These are phyloP conservation scores for Numida meleagris DNA, from an alignment of 2,113 vertebrate species.

Conservation along the genomic window DNA sequence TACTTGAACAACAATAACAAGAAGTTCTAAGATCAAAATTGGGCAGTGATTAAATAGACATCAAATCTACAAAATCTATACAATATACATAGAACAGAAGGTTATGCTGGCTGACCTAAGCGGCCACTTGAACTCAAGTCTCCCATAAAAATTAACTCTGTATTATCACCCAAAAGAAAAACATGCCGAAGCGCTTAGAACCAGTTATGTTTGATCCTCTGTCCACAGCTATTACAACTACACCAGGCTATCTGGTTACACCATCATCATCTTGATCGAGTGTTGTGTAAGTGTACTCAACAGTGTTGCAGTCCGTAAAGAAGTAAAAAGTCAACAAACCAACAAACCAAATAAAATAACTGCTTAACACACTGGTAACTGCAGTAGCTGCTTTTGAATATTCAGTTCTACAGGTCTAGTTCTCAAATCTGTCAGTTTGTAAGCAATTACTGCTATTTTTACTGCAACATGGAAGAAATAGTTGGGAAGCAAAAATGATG, in stretches of 20 bases:
- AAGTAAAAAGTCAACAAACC: not conserved
- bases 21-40: conserved; percentile 43
- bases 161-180: not conserved
- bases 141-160: conserved; percentile 8
- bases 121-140: not conserved
- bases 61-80: conserved; percentile 27
- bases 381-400: not conserved
- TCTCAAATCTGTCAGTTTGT: not conserved
- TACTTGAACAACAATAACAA: conserved; percentile 42
- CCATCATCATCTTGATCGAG: not conserved
- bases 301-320: not conserved
- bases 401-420: not conserved
- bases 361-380: not conserved
- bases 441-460: not conserved
- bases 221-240: conserved; percentile 25
- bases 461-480: not conserved
- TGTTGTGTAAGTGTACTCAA: conserved; percentile 1
- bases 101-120: not conserved
- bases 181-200: not conserved
- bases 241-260: conserved; percentile 24
- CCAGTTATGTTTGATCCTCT: conserved; percentile 22
- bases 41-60: conserved; percentile 37
- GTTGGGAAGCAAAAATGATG: not conserved
- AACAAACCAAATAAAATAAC: not conserved
- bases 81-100: conserved; percentile 16